Base-by-base conservation (phyloP, 2,797 vertebrate genomes). In the Syngnathus rostellatus region DNA sequence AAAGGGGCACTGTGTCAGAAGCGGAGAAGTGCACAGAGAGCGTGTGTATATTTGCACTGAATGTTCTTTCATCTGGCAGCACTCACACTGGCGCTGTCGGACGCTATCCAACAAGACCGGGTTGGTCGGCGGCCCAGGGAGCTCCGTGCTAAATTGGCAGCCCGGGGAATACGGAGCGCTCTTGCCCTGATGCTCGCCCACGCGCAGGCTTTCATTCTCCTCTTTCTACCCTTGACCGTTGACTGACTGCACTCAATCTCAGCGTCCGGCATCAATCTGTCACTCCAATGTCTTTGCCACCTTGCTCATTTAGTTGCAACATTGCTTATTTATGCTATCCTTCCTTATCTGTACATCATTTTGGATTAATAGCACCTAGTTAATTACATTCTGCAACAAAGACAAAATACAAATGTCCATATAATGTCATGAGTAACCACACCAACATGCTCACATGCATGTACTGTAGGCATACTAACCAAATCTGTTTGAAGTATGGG, bases 401-500 rank as follows among this genome's bases (percentile, higher is more conserved):
- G 81, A 78, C 66, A 72, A 68, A 76, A 68, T 64, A 72, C 58
- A 75, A 71, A 79, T 48, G 70, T 67, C 48, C 62, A 9, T 62
- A 16, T 23, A 61, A 43, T 21, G 21, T 61, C 11, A 9, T 45
- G 40, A 17, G 61, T 41, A 65, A 68, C 68, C 70, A 74, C 72
- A 73, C 25, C 64, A 74, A 74, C 75, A 55, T 68, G 64, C 31
- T 39, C 40, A 58, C 53, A 78, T 73, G 73, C 75, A 82, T 81
- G 80, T 69, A 87, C 83, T 88, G 85, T 87, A 87, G 87, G 86
- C 87, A 86, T 88, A 89, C 88, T 92, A 89, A 89, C 86, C 79
- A 85, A 91, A 90, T 92, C 91, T 91, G 89, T 92, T 92, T 92
- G 90, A 92, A 90, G 91, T 91, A 78, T 76, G 85, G 85, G 87